Base-by-base conservation (phyloP, 2,113 vertebrate genomes). In the Gambusia holbrooki region DNA sequence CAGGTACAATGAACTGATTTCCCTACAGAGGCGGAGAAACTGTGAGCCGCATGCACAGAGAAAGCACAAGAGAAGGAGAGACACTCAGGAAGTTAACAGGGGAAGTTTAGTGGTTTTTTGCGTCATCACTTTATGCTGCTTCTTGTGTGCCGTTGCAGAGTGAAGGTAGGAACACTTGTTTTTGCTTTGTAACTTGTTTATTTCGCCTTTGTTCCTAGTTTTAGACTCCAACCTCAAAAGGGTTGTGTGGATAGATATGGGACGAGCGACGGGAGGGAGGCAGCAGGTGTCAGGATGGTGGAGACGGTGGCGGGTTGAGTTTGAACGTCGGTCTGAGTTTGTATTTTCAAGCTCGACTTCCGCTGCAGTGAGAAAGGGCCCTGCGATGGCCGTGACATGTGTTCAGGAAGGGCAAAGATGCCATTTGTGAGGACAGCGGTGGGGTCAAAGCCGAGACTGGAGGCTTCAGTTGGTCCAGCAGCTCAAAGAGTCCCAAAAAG, bases 71-170 rank as follows among this genome's bases (percentile, higher is more conserved):
- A 89, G 81, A 89, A 83, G 83, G 77, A 92, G 74, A 88, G 73
- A 84, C 81, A 92, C 91, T 90, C 95, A 95, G 95, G 95, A 95
- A 95, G 95, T 95, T 69, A 88, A 67, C 87, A 93, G 93, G 93
- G 95, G 94, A 95, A 95, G 94, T 94, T 92, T 89, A 67, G 94
- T 87, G 94, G 94, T 94, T 94, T 93, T 90, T 95, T 94, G 93
- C 94, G 92, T 95, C 94, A 95, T 86, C 76, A n/a, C 80, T 88
- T 88, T 80, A 77, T 90, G 89, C 88, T 90, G 88, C 84, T 88
- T 74, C 90, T 92, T 84, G 84, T 79, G 78, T 84, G 92, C 90
- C 86, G 84, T 84, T 92, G 90, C 89, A 91, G 88, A 85, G 75
- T 82, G 81, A 92, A 93, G 94, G 94, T 94, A 95, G 87, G 94